phyloP scores from a whole-genome alignment of 2,888 invertebrate species.

The Drosophila parthenogenetica region DNA sequence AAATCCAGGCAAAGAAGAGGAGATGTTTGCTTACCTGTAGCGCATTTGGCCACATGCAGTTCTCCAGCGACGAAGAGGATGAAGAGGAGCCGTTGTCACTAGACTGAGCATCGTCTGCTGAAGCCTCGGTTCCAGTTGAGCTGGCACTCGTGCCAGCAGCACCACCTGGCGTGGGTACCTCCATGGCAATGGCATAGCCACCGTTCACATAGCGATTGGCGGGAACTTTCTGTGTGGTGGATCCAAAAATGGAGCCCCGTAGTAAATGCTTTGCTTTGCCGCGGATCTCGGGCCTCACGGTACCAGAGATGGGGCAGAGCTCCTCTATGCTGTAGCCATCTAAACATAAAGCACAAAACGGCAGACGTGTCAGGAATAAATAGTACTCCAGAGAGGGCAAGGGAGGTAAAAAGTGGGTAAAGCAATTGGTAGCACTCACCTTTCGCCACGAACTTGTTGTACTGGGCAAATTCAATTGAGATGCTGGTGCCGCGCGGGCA shows the following conservation, averaged over 20 bases:
- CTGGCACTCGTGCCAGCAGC: conserved; percentile 45
- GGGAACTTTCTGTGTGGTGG: conserved; percentile 76
- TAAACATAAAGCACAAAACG: conserved; percentile 62
- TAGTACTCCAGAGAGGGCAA: conserved; percentile 23
- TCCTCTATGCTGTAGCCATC: conserved; percentile 84
- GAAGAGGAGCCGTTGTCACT: conserved; percentile 52
- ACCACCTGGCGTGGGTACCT: conserved; percentile 29
- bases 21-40: conserved; percentile 88
- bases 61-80: conserved; percentile 75
- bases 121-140: conserved; percentile 37
- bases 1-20: not conserved
- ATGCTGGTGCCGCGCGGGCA: conserved; percentile 98
- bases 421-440: conserved; percentile 70
- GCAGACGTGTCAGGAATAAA: conserved; percentile 57
- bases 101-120: conserved; percentile 44
- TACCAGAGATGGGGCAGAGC: conserved; percentile 75
- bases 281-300: conserved; percentile 67
- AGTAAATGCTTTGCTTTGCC: conserved; percentile 81
- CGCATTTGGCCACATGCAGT: conserved; percentile 90
- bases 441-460: conserved; percentile 85
- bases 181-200: conserved; percentile 59
- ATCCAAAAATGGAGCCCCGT: conserved; percentile 83
- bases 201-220: conserved; percentile 80
- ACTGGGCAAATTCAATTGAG: conserved; percentile 95
- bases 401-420: not conserved